phyloP scores from a whole-genome alignment of 2,888 invertebrate genomes.

The Pachliopta kotzebuea region DNA sequence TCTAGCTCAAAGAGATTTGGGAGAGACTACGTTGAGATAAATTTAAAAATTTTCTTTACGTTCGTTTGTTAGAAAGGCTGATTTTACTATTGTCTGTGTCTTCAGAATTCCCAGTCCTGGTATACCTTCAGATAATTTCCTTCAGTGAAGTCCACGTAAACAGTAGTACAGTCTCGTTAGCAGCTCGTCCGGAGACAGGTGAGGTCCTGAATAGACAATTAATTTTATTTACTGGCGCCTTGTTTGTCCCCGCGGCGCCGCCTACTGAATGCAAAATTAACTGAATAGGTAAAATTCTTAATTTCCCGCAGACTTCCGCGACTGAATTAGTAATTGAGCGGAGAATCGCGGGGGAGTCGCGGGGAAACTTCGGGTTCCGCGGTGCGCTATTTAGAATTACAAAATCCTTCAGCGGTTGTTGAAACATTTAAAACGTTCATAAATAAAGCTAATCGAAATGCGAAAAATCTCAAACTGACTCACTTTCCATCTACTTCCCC shows the following conservation, averaged over 20 bases:
- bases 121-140: slow-evolving; percentile 22
- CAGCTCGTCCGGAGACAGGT: slow-evolving; percentile 38
- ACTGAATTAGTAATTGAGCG: slow-evolving; percentile 36
- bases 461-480: too few species aligned
- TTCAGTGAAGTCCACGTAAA: slow-evolving; percentile 23
- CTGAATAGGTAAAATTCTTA: slow-evolving; percentile 38
- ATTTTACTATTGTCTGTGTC: background rate
- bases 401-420: background rate
- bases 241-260: slow-evolving; percentile 39
- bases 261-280: slow-evolving; percentile 42
- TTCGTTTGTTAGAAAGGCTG: too few species aligned
- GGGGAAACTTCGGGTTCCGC: slow-evolving; percentile 1
- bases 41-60: too few species aligned
- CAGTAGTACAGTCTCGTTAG: slow-evolving; percentile 34
- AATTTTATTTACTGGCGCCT: slow-evolving; percentile 47
- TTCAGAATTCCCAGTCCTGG: background rate
- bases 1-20: too few species aligned
- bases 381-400: background rate
- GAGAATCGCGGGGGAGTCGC: slow-evolving; percentile 6
- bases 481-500: too few species aligned
- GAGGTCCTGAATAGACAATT: slow-evolving; percentile 50
- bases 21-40: too few species aligned
- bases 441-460: too few species aligned
- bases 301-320: slow-evolving; percentile 37
- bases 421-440: too few species aligned